Percentiles rank a stretch among this genome's conserved stretches.
phyloP scores from a whole-genome alignment of 2,888 invertebrate genomes.

The Troilus luridus region DNA sequence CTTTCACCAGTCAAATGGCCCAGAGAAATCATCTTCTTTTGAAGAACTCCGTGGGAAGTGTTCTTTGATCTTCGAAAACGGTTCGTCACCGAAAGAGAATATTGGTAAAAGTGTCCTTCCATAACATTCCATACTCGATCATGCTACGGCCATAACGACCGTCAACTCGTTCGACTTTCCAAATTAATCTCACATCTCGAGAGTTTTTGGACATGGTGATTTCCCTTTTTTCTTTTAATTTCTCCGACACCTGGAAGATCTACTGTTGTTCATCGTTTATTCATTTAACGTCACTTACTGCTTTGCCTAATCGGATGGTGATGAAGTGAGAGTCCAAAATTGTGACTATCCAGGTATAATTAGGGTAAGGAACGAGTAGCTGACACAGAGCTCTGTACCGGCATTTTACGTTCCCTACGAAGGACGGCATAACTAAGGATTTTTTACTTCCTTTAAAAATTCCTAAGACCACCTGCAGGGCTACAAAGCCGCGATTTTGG shows the following conservation, averaged over 20 bases:
- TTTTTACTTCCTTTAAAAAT: too few relatives aligned
- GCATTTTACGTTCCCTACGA: too few relatives aligned
- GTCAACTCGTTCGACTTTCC: conserved; percentile 19
- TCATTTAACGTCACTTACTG: too few relatives aligned
- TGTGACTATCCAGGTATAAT: too few relatives aligned
- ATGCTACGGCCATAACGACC: not conserved
- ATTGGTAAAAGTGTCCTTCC: not conserved
- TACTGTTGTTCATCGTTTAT: too few relatives aligned
- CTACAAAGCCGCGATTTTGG: too few relatives aligned
- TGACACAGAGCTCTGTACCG: too few relatives aligned
- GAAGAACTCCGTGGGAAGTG: conserved; percentile 44
- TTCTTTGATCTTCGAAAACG: conserved; percentile 24
- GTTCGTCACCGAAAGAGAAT: conserved; percentile 2
- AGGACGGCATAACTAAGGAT: too few relatives aligned
- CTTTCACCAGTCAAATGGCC: conserved; percentile 18
- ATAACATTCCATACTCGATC: not conserved
- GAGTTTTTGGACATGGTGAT: not conserved
- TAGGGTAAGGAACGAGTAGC: too few relatives aligned
- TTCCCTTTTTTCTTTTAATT: not conserved
- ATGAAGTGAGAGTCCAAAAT: too few relatives aligned
- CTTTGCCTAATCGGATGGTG: too few relatives aligned
- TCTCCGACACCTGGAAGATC: not conserved
- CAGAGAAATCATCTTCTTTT: conserved; percentile 25
- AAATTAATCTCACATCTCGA: conserved; percentile 3
- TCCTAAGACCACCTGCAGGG: too few relatives aligned